Conservation (phyloP, 2,113 vertebrate genomes). For the Anarrhichthys ocellatus region DNA sequence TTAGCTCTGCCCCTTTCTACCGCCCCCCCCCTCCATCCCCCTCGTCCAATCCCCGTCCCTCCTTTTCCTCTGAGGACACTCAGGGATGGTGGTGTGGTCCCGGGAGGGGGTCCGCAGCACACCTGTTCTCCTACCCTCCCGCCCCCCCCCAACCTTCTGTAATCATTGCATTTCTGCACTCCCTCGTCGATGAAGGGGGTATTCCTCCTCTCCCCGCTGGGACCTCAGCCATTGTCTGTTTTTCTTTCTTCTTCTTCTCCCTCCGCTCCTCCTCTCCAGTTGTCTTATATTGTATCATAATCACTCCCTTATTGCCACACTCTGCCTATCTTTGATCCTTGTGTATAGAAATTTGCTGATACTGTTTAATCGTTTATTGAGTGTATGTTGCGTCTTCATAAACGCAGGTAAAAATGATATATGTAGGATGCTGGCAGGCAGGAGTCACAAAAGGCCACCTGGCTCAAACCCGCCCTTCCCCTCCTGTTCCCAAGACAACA, state of each 20-base stretch:
- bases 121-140: constrained; percentile 77
- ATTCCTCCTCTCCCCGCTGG: constrained; percentile 47
- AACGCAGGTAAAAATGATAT: neutral
- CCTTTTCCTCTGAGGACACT: constrained; percentile 60
- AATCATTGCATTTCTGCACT: constrained; percentile 79
- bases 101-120: constrained; percentile 65
- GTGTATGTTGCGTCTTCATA: neutral
- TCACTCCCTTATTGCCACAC: neutral
- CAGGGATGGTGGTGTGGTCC: constrained; percentile 68
- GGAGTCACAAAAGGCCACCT: constrained; percentile 66
- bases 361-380: neutral
- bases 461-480: constrained; percentile 43
- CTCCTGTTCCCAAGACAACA: constrained; percentile 62
- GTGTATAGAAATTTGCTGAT: neutral
- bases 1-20: constrained; percentile 68
- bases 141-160: constrained; percentile 28
- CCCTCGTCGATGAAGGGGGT: constrained; percentile 64
- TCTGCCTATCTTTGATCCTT: neutral
- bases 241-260: neutral
- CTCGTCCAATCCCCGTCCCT: constrained; percentile 14
- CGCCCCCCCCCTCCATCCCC: constrained; percentile 21
- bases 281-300: neutral
- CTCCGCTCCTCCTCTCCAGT: neutral
- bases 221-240: constrained; percentile 42
- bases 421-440: constrained; percentile 20